These are phyloP conservation scores for Oenanthe melanoleuca DNA, from an alignment of 2,113 vertebrate genomes.

Conservation along the genomic window DNA sequence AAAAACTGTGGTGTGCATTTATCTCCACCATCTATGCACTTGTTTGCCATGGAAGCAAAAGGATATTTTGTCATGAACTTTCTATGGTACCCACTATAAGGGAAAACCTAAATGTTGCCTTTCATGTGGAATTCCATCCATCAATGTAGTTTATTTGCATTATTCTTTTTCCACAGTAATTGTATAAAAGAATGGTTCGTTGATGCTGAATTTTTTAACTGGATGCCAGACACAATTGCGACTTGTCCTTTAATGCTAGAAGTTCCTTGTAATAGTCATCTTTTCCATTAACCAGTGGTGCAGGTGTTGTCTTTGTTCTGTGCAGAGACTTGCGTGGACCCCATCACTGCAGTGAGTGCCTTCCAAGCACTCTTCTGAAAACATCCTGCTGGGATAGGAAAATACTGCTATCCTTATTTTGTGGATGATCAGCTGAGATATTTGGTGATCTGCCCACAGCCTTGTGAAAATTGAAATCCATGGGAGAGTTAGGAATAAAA, in stretches of 20 bases:
- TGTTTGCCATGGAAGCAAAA: not conserved
- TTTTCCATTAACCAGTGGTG: conserved; percentile 26
- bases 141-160: not conserved
- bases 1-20: not conserved
- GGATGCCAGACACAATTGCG: not conserved
- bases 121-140: not conserved
- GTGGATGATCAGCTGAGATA: conserved; percentile 62
- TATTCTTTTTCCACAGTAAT: not conserved
- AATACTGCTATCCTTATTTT: conserved; percentile 38
- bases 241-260: not conserved
- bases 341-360: not conserved
- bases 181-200: not conserved
- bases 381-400: conserved; percentile 47
- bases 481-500: conserved; percentile 49
- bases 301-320: conserved; percentile 51
- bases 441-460: conserved; percentile 54
- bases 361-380: conserved; percentile 28
- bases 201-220: not conserved
- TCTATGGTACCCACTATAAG: not conserved
- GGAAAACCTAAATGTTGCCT: not conserved
- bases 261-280: not conserved
- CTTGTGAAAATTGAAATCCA: not conserved
- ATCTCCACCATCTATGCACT: not conserved
- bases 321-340: not conserved
- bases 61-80: not conserved